Evolutionary conservation across 2,888 invertebrate species (phyloP), one percentile per base, ranked within the genome.

Genomic region (Chromoteleia sp.): DNA sequence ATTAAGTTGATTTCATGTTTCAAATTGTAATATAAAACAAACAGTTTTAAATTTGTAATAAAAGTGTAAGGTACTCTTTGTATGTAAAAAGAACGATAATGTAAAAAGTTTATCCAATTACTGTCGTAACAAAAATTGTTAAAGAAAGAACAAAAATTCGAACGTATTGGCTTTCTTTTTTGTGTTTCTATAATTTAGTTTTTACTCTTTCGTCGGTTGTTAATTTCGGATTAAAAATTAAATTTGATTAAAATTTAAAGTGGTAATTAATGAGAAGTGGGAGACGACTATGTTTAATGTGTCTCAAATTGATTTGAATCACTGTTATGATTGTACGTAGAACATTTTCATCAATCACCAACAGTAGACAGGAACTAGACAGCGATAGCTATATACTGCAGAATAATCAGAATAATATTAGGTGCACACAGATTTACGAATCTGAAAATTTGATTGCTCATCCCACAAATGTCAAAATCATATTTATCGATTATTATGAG

Each of bases 301-400:
- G 25, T 50, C 63, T 5, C 45, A 29, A 63, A 75, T 75, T 71
- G 67, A 81, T 81, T 65, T 52, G 67, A 74, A 76, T 76, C 54
- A 70, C 56, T 61, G 56, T 67, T 81, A 68, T 73, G 56, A 71
- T 71, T 76, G 67, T 63, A 50, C 63, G 29, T 25, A 39, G 71
- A 77, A 81, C 77, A 73, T 77, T 77, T 73, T 77, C 81, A 81
- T 81, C 81, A 77, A 81, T 81, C 81, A 81, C 54, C 29, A 41
- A 41, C 56, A 73, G 58, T 33, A 81, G 73, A 81, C 76, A 74
- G 73, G 29, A 63, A 71, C 76, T 68, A 77, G 73, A 73, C 71
- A 77, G 81, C 36, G 43, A 68, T 68, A 77, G 45, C 81, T 68
- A 48, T 68, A 52, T 56, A 56, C 19, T 59, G 30, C 63, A 29